Evolutionary conservation across 2,797 vertebrate genomes (phyloP).

Genomic region (Peromyscus eremicus): DNA sequence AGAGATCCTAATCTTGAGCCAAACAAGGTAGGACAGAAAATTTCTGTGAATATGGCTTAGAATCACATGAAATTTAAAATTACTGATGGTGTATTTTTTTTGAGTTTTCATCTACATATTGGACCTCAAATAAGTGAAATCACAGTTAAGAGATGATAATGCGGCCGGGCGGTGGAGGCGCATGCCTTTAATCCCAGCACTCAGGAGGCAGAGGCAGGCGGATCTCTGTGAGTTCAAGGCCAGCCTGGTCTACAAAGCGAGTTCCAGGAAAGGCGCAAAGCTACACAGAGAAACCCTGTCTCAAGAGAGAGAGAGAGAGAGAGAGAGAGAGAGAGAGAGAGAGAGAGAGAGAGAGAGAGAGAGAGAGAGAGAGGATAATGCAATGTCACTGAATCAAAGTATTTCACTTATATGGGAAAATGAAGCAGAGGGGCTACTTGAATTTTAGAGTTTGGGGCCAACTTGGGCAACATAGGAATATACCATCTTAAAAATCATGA

Average conservation of each 20-base stretch:
- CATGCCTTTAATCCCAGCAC: too few species aligned
- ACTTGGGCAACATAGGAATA: not conserved
- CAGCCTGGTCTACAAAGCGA: too few species aligned
- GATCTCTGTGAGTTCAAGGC: too few species aligned
- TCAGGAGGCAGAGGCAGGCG: too few species aligned
- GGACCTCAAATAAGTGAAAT: not conserved
- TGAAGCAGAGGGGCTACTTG: not conserved
- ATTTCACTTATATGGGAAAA: not conserved
- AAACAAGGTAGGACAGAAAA: fast-evolving
- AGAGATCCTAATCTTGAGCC: not conserved
- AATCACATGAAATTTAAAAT: not conserved
- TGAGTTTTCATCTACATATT: not conserved
- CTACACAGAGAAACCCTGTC: too few species aligned
- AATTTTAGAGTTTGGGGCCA: not conserved
- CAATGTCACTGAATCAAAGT: not conserved
- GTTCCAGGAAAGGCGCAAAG: too few species aligned
- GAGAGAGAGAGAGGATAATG: too few species aligned
- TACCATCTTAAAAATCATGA: not conserved
- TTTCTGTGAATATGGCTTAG: too few species aligned
- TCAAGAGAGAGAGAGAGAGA: too few species aligned
- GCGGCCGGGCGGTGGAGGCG: too few species aligned
- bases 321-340: too few species aligned
- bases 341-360: too few species aligned
- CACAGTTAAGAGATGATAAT: not conserved
- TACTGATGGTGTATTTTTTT: not conserved